Evolutionary conservation across 1,140 invertebrate genomes (phyloP).

Genomic region (Apocrypta bakeri): DNA sequence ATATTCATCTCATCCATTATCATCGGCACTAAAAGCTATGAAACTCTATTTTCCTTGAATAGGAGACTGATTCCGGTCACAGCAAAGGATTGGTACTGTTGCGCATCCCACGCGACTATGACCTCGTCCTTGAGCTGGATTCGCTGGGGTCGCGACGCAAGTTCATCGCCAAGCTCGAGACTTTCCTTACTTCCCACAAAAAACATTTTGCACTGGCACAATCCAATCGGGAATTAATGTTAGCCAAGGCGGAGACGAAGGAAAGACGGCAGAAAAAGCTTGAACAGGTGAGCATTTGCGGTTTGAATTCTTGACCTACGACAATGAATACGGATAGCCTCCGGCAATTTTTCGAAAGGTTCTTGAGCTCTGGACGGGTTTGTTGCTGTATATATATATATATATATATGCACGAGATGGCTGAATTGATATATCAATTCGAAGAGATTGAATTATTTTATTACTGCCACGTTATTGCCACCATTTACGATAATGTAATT

Average conservation of each 20-base stretch:
- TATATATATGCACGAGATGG: no score
- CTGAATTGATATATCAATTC: no score
- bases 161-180: constrained; percentile 92
- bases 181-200: constrained; percentile 87
- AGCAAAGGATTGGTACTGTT: constrained; percentile 89
- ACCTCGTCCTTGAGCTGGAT: constrained; percentile 96
- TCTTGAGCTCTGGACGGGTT: no score
- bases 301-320: background rate
- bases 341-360: background rate
- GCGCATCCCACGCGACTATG: constrained; percentile 93
- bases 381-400: no score
- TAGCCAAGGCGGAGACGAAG: constrained; percentile 95
- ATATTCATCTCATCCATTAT: no score
- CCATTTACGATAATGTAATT: no score
- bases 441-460: no score
- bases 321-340: background rate
- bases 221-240: constrained; percentile 87
- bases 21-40: no score
- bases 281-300: constrained; percentile 77
- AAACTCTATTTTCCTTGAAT: no score
- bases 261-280: constrained; percentile 94
- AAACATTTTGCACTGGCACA: constrained; percentile 82
- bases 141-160: constrained; percentile 86
- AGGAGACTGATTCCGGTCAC: constrained; percentile 84
- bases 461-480: no score